phyloP scores from a whole-genome alignment of 1,140 invertebrate species.

The Drosophila subobscura region DNA sequence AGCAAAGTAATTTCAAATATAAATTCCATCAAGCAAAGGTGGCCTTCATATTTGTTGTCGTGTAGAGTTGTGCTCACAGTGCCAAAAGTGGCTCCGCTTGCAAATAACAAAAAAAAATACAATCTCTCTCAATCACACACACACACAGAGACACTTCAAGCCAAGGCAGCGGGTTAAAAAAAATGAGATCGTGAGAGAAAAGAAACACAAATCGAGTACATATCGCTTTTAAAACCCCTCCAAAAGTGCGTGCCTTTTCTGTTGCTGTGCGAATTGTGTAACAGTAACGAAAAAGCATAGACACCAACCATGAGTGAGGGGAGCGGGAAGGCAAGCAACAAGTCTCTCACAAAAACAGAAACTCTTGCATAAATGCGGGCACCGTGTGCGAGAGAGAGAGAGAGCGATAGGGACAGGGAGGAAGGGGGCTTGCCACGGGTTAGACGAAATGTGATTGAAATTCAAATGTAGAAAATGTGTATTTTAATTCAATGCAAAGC shows the following conservation, averaged over 20 bases:
- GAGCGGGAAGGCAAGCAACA: constrained; percentile 56
- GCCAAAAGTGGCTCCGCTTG: constrained; percentile 39
- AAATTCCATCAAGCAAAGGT: constrained; percentile 29
- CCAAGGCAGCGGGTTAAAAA: constrained; percentile 5
- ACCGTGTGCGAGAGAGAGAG: constrained; percentile 10
- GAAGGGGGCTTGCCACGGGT: background rate
- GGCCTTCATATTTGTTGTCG: constrained; percentile 24
- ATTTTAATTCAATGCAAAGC: constrained; percentile 46
- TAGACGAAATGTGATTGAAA: constrained; percentile 61
- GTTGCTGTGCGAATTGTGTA: constrained; percentile 64
- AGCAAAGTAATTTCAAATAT: constrained; percentile 49
- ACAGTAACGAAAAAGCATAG: constrained; percentile 53
- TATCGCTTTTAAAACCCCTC: constrained; percentile 7
- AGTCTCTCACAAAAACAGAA: constrained; percentile 25
- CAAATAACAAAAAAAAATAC: constrained; percentile 42
- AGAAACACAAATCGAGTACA: constrained; percentile 12
- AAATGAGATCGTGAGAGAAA: constrained; percentile 6
- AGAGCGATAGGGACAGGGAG: background rate
- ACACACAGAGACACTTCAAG: constrained; percentile 10
- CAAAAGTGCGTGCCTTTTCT: constrained; percentile 51
- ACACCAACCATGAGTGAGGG: constrained; percentile 27
- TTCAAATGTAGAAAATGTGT: constrained; percentile 59
- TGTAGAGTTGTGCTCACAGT: constrained; percentile 8
- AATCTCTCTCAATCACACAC: constrained; percentile 1
- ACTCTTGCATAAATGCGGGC: constrained; percentile 44